These are phyloP conservation scores for Mythimna pallens DNA, from an alignment of 2,888 invertebrate genomes.

Conservation along the genomic window DNA sequence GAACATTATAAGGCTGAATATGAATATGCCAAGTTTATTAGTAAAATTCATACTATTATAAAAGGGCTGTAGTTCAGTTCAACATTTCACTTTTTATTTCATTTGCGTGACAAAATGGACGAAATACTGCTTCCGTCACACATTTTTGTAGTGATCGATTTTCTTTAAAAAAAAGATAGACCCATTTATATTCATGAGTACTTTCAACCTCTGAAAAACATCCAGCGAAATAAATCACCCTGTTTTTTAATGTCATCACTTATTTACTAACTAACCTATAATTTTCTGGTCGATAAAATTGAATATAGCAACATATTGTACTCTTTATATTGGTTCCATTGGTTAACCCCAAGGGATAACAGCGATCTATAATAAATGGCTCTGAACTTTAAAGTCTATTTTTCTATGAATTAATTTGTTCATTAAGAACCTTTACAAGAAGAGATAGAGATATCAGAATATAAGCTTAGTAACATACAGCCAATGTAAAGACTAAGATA, in stretches of 20 bases:
- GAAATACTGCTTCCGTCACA: too few relatives aligned
- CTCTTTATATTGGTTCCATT: slow-evolving; percentile 32
- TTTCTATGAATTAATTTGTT: slow-evolving; percentile 12
- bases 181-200: neutral
- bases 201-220: neutral
- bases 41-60: too few relatives aligned
- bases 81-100: too few relatives aligned
- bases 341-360: slow-evolving; percentile 5
- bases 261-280: slow-evolving; percentile 18
- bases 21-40: too few relatives aligned
- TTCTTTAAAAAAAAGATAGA: too few relatives aligned
- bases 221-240: neutral
- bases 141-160: too few relatives aligned
- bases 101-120: too few relatives aligned
- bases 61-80: too few relatives aligned
- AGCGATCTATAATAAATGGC: slow-evolving; percentile 20
- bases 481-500: neutral
- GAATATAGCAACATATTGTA: slow-evolving; percentile 23
- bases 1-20: too few relatives aligned
- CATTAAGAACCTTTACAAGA: neutral
- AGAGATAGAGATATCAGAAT: neutral
- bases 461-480: slow-evolving; percentile 20
- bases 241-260: slow-evolving; percentile 7
- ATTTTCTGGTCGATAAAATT: slow-evolving; percentile 3
- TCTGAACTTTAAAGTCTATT: neutral